A percentile compares a stretch with the other conserved stretches of the same genome.
Evolutionary conservation across 2,797 vertebrate genomes (phyloP).

Genomic region (Rhadinocentrus ornatus): DNA sequence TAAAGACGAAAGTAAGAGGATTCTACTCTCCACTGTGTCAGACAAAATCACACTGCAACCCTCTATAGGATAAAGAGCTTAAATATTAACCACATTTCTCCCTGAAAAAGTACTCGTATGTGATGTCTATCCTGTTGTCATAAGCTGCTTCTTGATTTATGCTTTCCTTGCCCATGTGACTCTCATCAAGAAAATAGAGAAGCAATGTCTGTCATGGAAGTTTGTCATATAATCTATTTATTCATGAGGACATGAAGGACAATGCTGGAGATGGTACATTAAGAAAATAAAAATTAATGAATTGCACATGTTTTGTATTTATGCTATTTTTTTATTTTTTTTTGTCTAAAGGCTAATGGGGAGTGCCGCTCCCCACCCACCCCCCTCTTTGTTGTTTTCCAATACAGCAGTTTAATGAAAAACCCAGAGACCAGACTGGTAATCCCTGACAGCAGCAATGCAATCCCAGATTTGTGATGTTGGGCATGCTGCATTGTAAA

Average conservation of each 20-base stretch:
- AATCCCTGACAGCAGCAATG: conserved; percentile 74
- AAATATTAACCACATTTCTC: conserved; percentile 76
- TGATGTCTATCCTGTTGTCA: conserved; percentile 54
- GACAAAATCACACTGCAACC: conserved; percentile 70
- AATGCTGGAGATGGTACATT: conserved; percentile 28
- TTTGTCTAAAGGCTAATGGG: conserved; percentile 41
- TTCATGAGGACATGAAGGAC: conserved; percentile 46
- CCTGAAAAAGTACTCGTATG: conserved; percentile 38
- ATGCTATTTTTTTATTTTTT: conserved; percentile 36
- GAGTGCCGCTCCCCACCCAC: neutral
- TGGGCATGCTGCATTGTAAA: conserved; percentile 75
- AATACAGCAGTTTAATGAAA: conserved; percentile 75
- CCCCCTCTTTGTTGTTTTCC: conserved; percentile 52
- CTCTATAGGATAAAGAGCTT: conserved; percentile 80
- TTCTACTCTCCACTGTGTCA: conserved; percentile 73
- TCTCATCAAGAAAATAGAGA: conserved; percentile 46
- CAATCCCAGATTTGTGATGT: conserved; percentile 79
- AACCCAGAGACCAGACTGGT: conserved; percentile 61
- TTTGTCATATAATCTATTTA: conserved; percentile 59
- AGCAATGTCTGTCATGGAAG: conserved; percentile 50
- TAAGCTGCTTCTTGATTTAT: conserved; percentile 64
- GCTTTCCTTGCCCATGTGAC: conserved; percentile 49
- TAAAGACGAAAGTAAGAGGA: conserved; percentile 80
- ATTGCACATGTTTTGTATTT: conserved; percentile 5
- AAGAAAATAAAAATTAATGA: neutral